phyloP scores from a whole-genome alignment of 2,888 invertebrate genomes.

The Entomobrya proxima region DNA sequence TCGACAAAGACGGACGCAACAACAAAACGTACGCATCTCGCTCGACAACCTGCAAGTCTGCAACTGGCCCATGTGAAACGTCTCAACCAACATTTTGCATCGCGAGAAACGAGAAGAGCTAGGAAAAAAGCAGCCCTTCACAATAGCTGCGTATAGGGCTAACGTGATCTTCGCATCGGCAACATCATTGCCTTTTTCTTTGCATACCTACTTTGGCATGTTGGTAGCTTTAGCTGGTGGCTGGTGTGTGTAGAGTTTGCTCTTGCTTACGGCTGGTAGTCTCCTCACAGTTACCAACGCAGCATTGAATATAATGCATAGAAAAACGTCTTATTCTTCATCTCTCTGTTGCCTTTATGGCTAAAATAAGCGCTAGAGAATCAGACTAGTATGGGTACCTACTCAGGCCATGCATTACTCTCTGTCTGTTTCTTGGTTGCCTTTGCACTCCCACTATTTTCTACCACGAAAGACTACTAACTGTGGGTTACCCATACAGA shows the following conservation, averaged over 20 bases:
- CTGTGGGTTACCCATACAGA: not conserved
- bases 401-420: not conserved
- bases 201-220: not conserved
- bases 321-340: conserved; percentile 38
- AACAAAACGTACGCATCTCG: conserved; percentile 37
- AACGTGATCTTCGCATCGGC: conserved; percentile 29
- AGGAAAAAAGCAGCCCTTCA: conserved; percentile 40
- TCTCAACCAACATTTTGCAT: conserved; percentile 53
- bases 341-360: not conserved
- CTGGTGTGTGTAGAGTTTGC: not conserved
- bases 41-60: conserved; percentile 62
- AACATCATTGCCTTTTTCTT: not conserved
- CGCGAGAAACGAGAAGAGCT: not conserved
- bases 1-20: conserved; percentile 11
- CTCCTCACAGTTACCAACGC: not conserved
- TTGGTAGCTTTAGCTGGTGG: not conserved
- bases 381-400: not conserved
- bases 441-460: not conserved
- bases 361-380: not conserved
- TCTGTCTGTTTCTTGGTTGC: not conserved
- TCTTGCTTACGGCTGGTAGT: not conserved
- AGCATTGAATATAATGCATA: not conserved
- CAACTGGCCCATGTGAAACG: conserved; percentile 66
- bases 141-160: conserved; percentile 38
- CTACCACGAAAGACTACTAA: not conserved